phyloP scores from a whole-genome alignment of 2,797 vertebrate species.

The Mormyrops boulengeri region DNA sequence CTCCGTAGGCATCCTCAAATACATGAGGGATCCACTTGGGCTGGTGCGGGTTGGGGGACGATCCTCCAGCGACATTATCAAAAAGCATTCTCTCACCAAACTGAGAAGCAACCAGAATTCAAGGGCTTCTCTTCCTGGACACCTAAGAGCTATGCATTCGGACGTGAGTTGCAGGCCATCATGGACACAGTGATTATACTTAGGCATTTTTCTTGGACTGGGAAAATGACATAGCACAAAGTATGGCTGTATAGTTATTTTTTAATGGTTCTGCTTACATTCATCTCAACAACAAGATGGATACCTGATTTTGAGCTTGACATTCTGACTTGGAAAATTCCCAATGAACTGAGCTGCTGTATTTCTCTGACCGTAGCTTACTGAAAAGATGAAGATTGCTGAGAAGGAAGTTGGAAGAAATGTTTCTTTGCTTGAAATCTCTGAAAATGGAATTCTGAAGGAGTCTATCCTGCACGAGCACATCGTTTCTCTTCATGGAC shows the following conservation, averaged over 20 bases:
- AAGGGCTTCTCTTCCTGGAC: constrained; percentile 13
- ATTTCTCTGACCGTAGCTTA: constrained; percentile 19
- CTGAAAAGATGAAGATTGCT: background rate
- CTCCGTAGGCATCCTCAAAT: constrained; percentile 28
- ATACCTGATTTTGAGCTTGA: background rate
- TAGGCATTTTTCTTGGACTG: background rate
- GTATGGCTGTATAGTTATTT: background rate
- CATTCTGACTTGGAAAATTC: background rate
- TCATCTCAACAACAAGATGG: background rate
- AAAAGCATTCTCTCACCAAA: constrained; percentile 20
- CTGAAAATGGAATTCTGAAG: constrained; percentile 27
- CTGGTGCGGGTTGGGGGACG: constrained; percentile 37
- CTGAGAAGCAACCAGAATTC: constrained; percentile 18
- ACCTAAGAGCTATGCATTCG: constrained; percentile 26
- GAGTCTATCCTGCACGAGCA: constrained; percentile 17
- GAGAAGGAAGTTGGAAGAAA: constrained; percentile 1
- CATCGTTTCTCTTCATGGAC: constrained; percentile 27
- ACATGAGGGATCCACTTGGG: background rate
- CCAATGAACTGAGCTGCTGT: background rate
- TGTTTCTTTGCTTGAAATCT: constrained; percentile 20
- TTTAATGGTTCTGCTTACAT: background rate
- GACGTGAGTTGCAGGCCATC: constrained; percentile 19
- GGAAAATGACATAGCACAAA: background rate
- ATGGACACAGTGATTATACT: background rate
- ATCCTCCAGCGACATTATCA: constrained; percentile 25